phyloP scores from a whole-genome alignment of 2,113 vertebrate genomes.

The Archilochus colubris region DNA sequence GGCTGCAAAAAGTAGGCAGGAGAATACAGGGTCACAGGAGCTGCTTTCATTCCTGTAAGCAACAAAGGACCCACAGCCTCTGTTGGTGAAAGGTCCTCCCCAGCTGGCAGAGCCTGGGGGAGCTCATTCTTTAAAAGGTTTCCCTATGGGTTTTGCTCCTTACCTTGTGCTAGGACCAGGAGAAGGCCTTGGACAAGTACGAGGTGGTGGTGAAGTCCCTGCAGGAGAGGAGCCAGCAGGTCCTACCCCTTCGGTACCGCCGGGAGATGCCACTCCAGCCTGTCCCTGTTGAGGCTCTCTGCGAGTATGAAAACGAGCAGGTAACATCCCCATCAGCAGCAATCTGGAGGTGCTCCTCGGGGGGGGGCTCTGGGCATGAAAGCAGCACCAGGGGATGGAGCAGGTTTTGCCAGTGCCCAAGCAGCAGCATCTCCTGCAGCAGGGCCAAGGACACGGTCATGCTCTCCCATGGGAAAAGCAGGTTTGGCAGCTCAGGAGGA shows the following conservation, averaged over 20 bases:
- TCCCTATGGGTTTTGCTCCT: background rate
- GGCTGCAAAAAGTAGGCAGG: background rate
- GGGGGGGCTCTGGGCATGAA: fast-evolving
- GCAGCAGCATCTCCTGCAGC: fast-evolving
- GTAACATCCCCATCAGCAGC: slow-evolving; percentile 51
- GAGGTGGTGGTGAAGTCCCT: slow-evolving; percentile 85
- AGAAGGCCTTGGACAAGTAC: slow-evolving; percentile 90
- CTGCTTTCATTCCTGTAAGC: fast-evolving
- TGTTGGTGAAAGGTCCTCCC: background rate
- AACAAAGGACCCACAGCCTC: fast-evolving
- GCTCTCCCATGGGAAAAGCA: fast-evolving
- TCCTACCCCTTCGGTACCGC: slow-evolving; percentile 88
- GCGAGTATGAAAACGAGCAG: slow-evolving; percentile 89
- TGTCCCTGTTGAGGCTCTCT: slow-evolving; percentile 90
- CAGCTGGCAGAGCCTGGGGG: background rate
- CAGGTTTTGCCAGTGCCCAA: background rate
- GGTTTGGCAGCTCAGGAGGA: background rate
- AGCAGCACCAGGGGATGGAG: background rate
- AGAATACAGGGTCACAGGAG: background rate
- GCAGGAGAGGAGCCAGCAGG: slow-evolving; percentile 86
- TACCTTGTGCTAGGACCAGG: slow-evolving; percentile 83
- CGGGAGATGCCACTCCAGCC: slow-evolving; percentile 79
- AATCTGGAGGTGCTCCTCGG: background rate
- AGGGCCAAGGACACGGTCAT: background rate
- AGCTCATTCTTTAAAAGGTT: fast-evolving